A percentile compares a stretch with the other conserved stretches of the same genome.
Evolutionary conservation across 2,113 vertebrate species (phyloP).

Genomic region (Vimba vimba): DNA sequence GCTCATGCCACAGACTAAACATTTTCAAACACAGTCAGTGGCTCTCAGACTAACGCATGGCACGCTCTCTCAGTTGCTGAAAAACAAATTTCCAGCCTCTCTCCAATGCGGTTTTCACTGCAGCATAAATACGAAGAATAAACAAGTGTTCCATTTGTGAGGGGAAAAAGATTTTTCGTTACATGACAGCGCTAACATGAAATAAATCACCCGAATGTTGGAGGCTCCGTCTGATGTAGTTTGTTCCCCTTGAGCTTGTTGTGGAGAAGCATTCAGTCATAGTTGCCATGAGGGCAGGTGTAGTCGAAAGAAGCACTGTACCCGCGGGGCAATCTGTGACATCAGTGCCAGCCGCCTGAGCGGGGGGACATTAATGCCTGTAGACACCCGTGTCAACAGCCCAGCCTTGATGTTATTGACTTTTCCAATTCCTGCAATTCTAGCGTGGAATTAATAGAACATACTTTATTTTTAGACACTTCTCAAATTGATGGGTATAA

Average conservation of each 20-base stretch:
- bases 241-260: constrained; percentile 53
- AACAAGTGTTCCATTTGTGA: constrained; percentile 45
- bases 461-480: neutral
- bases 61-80: constrained; percentile 18
- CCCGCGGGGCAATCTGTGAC: constrained; percentile 60
- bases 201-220: constrained; percentile 36
- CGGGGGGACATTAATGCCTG: constrained; percentile 59
- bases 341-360: constrained; percentile 63
- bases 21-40: constrained; percentile 47
- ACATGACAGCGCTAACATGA: constrained; percentile 14
- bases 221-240: constrained; percentile 61
- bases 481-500: neutral
- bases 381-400: constrained; percentile 59
- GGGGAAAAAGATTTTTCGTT: constrained; percentile 22
- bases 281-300: constrained; percentile 50
- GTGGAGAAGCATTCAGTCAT: constrained; percentile 47
- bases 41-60: constrained; percentile 46
- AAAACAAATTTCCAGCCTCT: constrained; percentile 48
- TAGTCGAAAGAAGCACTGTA: constrained; percentile 51
- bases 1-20: constrained; percentile 50
- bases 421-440: constrained; percentile 23
- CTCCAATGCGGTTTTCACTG: constrained; percentile 37
- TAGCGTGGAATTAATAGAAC: constrained; percentile 17
- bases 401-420: constrained; percentile 38
- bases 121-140: constrained; percentile 50